Conservation (phyloP, 2,888 invertebrate genomes). For the Antitype chi region DNA sequence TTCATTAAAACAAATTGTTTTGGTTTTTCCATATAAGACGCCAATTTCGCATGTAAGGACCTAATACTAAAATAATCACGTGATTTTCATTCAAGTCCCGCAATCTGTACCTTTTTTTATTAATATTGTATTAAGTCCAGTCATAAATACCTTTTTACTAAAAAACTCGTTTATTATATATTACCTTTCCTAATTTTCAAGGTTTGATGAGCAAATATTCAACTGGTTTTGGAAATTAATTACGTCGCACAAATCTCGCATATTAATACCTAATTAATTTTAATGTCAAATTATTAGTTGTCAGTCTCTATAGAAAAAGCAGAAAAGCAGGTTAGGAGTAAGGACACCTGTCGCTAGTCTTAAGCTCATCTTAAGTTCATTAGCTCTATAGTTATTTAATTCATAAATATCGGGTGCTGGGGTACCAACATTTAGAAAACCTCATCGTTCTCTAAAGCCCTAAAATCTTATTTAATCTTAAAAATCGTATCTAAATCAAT, state of each 20-base stretch:
- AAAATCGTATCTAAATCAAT: too few species aligned
- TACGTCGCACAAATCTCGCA: constrained; percentile 11
- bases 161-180: not conserved
- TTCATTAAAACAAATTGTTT: too few species aligned
- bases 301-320: not conserved
- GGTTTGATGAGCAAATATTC: constrained; percentile 28
- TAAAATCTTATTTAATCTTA: too few species aligned
- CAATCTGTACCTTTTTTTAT: too few species aligned
- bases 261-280: not conserved
- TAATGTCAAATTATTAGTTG: not conserved
- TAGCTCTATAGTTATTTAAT: not conserved
- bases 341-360: not conserved
- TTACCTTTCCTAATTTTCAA: constrained; percentile 25
- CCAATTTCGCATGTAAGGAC: too few species aligned
- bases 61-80: not conserved
- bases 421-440: not conserved
- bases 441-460: not conserved
- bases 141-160: not conserved
- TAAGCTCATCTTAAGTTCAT: not conserved
- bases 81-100: not conserved
- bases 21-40: too few species aligned
- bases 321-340: not conserved
- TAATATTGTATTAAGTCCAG: too few species aligned
- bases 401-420: not conserved
- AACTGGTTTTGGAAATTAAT: constrained; percentile 39